Evolutionary conservation across 2,797 vertebrate species (phyloP).

Genomic region (Aselliscus stoliczkanus): DNA sequence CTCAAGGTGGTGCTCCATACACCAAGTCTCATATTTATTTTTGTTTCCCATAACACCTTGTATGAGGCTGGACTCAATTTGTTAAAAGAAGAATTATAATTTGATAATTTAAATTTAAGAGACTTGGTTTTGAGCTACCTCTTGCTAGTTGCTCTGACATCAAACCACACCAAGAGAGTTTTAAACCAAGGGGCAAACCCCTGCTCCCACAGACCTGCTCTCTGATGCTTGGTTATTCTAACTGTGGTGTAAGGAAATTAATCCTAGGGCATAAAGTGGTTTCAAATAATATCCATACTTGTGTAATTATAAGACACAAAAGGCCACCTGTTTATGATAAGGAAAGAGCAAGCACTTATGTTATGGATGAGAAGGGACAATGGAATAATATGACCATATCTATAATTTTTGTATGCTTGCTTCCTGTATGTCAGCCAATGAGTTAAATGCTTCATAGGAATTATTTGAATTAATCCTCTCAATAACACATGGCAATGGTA

Average conservation of each 20-base stretch:
- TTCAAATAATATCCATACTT: neutral
- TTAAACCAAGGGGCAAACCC: neutral
- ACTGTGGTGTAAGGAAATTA: neutral
- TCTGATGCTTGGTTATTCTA: neutral
- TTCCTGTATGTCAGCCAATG: neutral
- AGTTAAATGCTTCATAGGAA: neutral
- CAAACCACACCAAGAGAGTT: neutral
- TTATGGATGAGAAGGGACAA: neutral
- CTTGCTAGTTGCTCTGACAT: neutral
- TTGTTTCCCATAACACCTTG: neutral
- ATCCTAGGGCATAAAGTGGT: neutral
- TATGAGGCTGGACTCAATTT: neutral
- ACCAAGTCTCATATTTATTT: neutral
- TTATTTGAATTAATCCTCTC: slow-evolving; percentile 5
- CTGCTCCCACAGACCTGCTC: neutral
- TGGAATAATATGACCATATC: neutral
- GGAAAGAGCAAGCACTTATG: neutral
- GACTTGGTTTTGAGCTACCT: neutral
- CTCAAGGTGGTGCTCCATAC: neutral
- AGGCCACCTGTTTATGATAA: neutral
- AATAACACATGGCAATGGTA: neutral
- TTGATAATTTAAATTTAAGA: neutral
- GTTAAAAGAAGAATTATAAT: neutral
- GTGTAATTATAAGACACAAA: neutral
- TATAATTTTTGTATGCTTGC: neutral